Evolutionary conservation across 2,888 invertebrate genomes (phyloP), one percentile per base, ranked within the genome.

Genomic region (Philhelius pedissequus): DNA sequence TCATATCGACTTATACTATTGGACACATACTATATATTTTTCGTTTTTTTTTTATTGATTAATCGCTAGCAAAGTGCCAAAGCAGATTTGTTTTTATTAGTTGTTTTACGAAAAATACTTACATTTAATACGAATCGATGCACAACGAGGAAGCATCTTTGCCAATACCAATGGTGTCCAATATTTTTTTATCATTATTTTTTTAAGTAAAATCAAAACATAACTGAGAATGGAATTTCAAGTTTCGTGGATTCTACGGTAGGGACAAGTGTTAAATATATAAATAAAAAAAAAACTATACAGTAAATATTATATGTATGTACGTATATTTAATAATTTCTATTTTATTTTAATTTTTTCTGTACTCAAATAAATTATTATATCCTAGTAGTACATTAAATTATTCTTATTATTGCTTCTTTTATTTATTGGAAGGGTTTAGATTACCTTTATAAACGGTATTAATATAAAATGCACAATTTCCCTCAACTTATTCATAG

Each of bases 381-480:
- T 56, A 56, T 43, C 43, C 15, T 62, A 18, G 48, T 64, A 52
- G 38, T 52, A 75, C 62, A 84, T 79, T 84, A 83, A 79, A 79
- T 79, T 84, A 79, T 79, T 80, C 25, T 60, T 35, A 68, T 80
- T 35, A 52, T 79, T 80, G 70, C 35, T 13, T 74, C 60, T 75
- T 13, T 45, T 73, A 69, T 75, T 30, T 32, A 62, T n/a, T 64
- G 4, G 13, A 79, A 30, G 40, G 38, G 54, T 18, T 20, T 11
- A 11, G 48, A 20, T 1, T 11, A 54, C 15, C 54, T 45, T 45
- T 38, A n/a, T n/a, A 32, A 70, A 54, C 3, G 54, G 66, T 76
- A 71, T 80, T 79, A 71, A 80, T 64, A 66, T 13, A 60, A 66
- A 68, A 50, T 84, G 84, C 79, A 84, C 80, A 84, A 84, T 70